Base-by-base conservation (phyloP, 1,140 invertebrate species). In the Matsumurasca onukii region DNA sequence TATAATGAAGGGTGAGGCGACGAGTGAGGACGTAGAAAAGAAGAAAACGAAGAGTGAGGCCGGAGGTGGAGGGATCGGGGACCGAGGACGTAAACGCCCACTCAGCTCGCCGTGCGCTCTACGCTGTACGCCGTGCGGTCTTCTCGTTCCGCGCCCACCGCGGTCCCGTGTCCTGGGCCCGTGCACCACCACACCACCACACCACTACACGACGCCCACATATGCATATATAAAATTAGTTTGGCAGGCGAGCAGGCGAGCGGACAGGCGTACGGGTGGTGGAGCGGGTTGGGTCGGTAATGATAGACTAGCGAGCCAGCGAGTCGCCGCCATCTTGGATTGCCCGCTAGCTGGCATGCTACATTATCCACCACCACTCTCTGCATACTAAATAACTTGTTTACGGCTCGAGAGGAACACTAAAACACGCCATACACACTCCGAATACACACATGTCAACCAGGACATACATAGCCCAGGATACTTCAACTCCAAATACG, bases 201-300 rank as follows among this genome's bases (percentile, higher is more conserved):
- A n/a, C n/a, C n/a, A n/a, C n/a, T n/a, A n/a, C n/a, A n/a, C 31
- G 31, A 65, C 62, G 62, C 62, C 62, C 62, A 65, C 62, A 65
- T 65, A 65, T 65, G 62, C 62, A 65, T 65, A 65, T 65, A 65
- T 65, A 65, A 65, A 65, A 65, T 65, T 65, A 65, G 31, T 65
- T 31, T 45, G 62, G 62, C 62, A 45, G 55, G 55, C 55, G 55
- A 22, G 49, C 49, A 17, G 55, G 25, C 9, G 49, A 52, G 20
- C 49, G 34, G 34, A 17, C 17, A 9, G 34, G 17, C 5, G 34
- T 39, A 39, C n/a, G n/a, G n/a, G 17, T 39, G 34, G 17, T 17
- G 17, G 34, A 39, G 34, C 34, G 17, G 34, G 17, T 5, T n/a
- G 17, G 5, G 34, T 39, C 34, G 5, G 34, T 20, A 25, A 59